phyloP scores from a whole-genome alignment of 2,888 invertebrate species.

The Ormia ochracea region DNA sequence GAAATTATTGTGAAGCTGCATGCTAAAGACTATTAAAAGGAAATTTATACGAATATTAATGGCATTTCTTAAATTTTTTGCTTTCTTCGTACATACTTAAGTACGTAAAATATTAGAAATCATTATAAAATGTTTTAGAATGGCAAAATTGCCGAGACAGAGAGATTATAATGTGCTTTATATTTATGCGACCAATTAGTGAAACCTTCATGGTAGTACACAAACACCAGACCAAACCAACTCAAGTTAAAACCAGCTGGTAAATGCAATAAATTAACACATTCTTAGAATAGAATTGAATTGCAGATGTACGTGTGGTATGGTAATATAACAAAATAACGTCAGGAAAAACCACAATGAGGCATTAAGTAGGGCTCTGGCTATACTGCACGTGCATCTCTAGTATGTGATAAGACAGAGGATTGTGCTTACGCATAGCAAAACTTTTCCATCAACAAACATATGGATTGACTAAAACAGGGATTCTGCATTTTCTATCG shows the following conservation, averaged over 20 bases:
- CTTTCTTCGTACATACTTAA: conserved; percentile 2
- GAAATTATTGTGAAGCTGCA: too few species aligned
- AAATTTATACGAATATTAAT: too few species aligned
- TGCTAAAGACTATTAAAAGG: too few species aligned
- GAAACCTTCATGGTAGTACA: conserved; percentile 47
- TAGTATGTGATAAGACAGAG: background rate
- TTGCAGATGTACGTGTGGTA: conserved; percentile 15
- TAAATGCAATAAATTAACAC: conserved; percentile 31
- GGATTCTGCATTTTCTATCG: too few species aligned
- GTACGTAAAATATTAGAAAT: conserved; percentile 10
- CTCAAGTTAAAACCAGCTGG: conserved; percentile 23
- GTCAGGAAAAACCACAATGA: background rate
- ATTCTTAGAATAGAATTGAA: background rate
- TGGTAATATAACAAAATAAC: conserved; percentile 49
- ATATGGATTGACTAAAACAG: background rate
- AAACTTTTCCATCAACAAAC: background rate
- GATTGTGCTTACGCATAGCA: background rate
- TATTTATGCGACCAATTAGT: conserved; percentile 50
- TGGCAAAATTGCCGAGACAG: background rate
- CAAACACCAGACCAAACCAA: conserved; percentile 34
- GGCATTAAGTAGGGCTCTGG: background rate
- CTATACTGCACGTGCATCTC: background rate
- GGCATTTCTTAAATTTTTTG: too few species aligned
- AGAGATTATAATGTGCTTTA: conserved; percentile 29
- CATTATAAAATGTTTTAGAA: background rate